phyloP scores from a whole-genome alignment of 35 echinoderm and acorn worm species.

The Anneissia japonica region DNA sequence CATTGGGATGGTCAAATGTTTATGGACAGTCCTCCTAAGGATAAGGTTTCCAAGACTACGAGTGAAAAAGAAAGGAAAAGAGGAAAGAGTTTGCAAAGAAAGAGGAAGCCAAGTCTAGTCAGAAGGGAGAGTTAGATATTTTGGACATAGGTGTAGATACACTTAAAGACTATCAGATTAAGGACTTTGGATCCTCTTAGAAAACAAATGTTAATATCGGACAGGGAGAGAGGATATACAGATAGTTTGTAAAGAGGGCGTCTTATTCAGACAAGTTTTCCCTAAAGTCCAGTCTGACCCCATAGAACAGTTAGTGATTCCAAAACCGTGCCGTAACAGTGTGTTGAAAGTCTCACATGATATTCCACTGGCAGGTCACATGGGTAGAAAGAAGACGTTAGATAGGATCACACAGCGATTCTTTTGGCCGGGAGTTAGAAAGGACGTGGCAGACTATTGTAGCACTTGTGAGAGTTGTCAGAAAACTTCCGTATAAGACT shows the following conservation, averaged over 20 bases:
- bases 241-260: neutral
- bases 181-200: neutral
- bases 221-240: neutral
- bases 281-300: no score
- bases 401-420: no score
- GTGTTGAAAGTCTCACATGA: no score
- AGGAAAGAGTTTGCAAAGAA: neutral
- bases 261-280: no score
- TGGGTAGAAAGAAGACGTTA: no score
- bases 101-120: neutral
- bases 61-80: neutral
- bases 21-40: neutral
- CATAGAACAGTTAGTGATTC: no score
- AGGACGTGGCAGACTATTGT: no score
- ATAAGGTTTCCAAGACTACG: neutral
- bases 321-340: no score
- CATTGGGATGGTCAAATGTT: neutral
- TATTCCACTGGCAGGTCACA: no score
- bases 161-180: neutral
- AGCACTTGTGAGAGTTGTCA: neutral
- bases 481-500: neutral
- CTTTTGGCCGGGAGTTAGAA: no score
- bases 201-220: neutral
- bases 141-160: neutral
- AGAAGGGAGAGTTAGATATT: neutral